These are phyloP conservation scores for Dasypogon diadema DNA, from an alignment of 2,888 invertebrate species.

Conservation along the genomic window DNA sequence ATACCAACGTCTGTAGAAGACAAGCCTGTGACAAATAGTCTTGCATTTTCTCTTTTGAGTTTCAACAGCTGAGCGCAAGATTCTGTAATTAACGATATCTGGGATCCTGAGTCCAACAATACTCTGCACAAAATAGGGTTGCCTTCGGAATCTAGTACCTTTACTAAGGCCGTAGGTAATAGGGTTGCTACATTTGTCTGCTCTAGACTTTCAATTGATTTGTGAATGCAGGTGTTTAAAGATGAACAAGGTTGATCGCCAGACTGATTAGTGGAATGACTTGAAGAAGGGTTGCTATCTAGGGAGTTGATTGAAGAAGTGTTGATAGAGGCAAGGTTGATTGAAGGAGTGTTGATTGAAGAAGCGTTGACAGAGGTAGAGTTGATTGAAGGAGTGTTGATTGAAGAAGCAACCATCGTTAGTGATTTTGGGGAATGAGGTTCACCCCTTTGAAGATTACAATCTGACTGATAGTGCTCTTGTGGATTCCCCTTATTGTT, in stretches of 20 bases:
- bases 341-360: not conserved
- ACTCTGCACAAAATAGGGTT: not conserved
- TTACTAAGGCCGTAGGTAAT: not conserved
- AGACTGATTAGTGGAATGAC: not conserved
- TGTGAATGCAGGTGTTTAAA: not conserved
- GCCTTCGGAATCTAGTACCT: not conserved
- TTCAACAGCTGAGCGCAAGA: not conserved
- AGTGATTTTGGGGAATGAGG: not conserved
- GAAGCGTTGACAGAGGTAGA: not conserved
- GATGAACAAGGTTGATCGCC: not conserved
- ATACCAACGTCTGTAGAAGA: not conserved
- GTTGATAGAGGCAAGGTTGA: not conserved
- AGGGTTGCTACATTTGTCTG: not conserved
- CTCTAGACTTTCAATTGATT: no score
- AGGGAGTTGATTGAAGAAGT: not conserved
- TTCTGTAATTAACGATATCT: not conserved
- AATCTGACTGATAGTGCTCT: no score
- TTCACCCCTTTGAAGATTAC: no score
- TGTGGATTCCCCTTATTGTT: no score
- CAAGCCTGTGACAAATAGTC: not conserved
- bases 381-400: not conserved
- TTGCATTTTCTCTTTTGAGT: not conserved
- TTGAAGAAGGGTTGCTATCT: not conserved
- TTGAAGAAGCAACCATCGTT: not conserved
- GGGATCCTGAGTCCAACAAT: slow-evolving; percentile 11